Base-by-base conservation (phyloP, 2,888 invertebrate species). In the Altica lythri region DNA sequence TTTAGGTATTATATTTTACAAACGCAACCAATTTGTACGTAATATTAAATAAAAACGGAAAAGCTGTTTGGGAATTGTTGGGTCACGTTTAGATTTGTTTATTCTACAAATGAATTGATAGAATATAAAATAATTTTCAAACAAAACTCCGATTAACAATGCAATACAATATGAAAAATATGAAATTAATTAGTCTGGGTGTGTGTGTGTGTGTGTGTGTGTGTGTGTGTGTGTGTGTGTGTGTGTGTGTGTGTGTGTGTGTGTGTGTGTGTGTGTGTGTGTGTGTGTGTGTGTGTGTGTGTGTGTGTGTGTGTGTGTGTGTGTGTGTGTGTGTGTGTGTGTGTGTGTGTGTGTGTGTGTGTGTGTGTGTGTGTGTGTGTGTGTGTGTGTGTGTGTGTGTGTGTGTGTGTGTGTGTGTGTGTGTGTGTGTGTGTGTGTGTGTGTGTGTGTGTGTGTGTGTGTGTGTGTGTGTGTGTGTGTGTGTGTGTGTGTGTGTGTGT, bases 61-160 rank as follows among this genome's bases (percentile, higher is more conserved):
- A 30, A 30, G 30, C 30, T 30, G 2, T 10, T 12, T 30, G 30
- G 12, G 6, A 10, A 30, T 30, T 30, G 30, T 10, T 2, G 2
- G 2, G 30, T 30, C 30, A 30, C 30, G 30, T 30, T 30, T 13
- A 30, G 30, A 30, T 30, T 30, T 30, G 30, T 30, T 30, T 4
- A 13, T 30, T 30, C 12, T 30, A 12, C 13, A 13, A n/a, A n/a
- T n/a, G n/a, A n/a, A n/a, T n/a, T n/a, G n/a, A n/a, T n/a, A n/a
- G n/a, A 13, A 12, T 30, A 12, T 9, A 30, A 30, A 10, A 30
- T 2, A 30, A 30, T 30, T 13, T 12, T 30, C 30, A 30, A 30
- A 30, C 13, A 30, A 8, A 30, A 10, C 8, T 30, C 1, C 6
- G 30, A 8, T 30, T 12, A 30, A 30, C 10, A 30, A 30, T 30